Conservation (phyloP, 1,140 invertebrate species). For the Calephelis virginiensis region DNA sequence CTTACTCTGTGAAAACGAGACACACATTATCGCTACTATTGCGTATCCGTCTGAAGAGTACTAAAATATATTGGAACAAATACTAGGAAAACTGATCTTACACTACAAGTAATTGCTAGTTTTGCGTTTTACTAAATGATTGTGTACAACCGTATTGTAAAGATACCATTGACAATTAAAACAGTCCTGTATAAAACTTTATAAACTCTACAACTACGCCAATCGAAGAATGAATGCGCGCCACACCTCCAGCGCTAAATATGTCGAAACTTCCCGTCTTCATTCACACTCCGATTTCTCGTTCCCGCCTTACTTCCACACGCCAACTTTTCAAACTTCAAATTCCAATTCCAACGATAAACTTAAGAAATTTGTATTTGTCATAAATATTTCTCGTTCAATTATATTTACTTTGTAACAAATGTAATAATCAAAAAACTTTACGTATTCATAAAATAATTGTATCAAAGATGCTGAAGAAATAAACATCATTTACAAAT, state of each 20-base stretch:
- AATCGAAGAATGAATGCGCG: conserved; percentile 26
- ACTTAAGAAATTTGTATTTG: conserved; percentile 14
- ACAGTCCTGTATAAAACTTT: background rate
- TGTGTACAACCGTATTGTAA: too few species aligned
- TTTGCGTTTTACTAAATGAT: too few species aligned
- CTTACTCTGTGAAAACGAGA: too few species aligned
- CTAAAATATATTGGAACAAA: too few species aligned
- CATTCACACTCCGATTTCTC: conserved; percentile 40
- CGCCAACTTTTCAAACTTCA: conserved; percentile 32
- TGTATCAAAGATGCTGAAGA: too few species aligned
- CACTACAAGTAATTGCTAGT: too few species aligned
- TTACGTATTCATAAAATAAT: too few species aligned
- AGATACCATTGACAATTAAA: background rate
- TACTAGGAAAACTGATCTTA: too few species aligned
- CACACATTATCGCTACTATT: too few species aligned
- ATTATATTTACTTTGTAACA: background rate
- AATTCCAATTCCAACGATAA: conserved; percentile 24
- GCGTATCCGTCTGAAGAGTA: too few species aligned
- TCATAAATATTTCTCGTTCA: conserved; percentile 8
- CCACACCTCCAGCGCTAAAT: conserved; percentile 29
- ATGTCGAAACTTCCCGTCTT: conserved; percentile 44
- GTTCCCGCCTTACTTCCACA: conserved; percentile 29
- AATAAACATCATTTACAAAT: too few species aligned
- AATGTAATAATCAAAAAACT: too few species aligned
- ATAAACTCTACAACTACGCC: conserved; percentile 22